Base-by-base conservation (phyloP, 2,888 invertebrate genomes). In the Girardia tigrina region DNA sequence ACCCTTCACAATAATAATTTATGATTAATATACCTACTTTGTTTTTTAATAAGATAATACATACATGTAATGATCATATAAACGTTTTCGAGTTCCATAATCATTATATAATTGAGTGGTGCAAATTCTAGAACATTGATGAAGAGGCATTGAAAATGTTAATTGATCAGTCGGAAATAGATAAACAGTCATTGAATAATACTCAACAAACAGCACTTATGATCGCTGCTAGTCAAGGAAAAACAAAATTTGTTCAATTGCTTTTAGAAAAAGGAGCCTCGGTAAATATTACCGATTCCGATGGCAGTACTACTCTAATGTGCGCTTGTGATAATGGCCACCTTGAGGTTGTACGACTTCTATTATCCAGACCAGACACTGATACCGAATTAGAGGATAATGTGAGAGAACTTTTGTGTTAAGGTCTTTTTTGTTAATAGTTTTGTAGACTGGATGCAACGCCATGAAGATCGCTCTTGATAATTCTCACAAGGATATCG, bases 271-370 rank as follows among this genome's bases (percentile, higher is more conserved):
- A 90, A 72, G 91, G 91, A 29, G 92, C 92, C 1, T 90, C 91
- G 79, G 88, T 91, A 28, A 94, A 93, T 82, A 89, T 83, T 88
- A 80, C 82, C 76, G 84, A 84, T 84, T 90, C 90, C 81, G 91
- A 91, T 82, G 93, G 93, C 23, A 91, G 91, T 79, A 92, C 92
- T 0, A 91, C 92, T 0, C 85, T 93, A 56, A 93, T 93, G 92
- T 93, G 92, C 83, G 92, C 92, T 0, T 90, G 91, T n/a, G 93
- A 94, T 82, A 92, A 94, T 82, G 92, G 92, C 0, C 90, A 92
- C 80, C 87, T 89, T 26, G 91, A 91, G 78, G 90, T 93, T 79
- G 90, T 92, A 12, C 89, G 90, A 81, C 86, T 89, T 79, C 87
- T 93, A 77, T 85, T 93, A 73, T 88, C 89, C 56, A 90, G 90